phyloP scores from a whole-genome alignment of 2,113 vertebrate genomes.

The Eurystomus gularis region DNA sequence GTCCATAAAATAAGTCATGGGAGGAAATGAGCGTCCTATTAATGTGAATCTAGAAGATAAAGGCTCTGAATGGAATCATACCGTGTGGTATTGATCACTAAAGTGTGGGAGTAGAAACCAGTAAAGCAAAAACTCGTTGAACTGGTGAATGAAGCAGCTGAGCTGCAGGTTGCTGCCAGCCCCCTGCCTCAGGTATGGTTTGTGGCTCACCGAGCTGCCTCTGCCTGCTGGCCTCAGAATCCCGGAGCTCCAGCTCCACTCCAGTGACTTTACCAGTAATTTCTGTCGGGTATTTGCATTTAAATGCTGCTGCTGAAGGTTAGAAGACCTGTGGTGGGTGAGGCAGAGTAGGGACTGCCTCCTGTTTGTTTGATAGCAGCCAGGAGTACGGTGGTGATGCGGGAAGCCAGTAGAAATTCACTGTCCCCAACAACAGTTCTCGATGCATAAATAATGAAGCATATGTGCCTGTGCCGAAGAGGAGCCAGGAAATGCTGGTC shows the following conservation, averaged over 20 bases:
- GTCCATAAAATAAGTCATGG: not conserved
- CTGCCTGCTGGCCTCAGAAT: not conserved
- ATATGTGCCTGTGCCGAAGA: not conserved
- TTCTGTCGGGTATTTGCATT: not conserved
- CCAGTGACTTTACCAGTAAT: not conserved
- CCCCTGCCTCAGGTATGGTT: not conserved
- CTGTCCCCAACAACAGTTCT: not conserved
- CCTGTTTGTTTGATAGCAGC: not conserved
- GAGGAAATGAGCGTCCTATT: not conserved
- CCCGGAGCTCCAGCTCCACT: not conserved
- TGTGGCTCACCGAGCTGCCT: not conserved
- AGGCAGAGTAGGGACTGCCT: not conserved
- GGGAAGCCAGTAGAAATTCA: not conserved
- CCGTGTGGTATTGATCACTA: not conserved
- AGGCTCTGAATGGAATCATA: not conserved
- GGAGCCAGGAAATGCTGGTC: not conserved
- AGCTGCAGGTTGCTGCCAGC: not conserved
- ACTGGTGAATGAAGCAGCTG: rapidly evolving
- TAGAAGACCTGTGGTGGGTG: not conserved
- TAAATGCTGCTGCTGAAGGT: not conserved
- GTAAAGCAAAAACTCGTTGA: not conserved
- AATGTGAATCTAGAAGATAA: not conserved
- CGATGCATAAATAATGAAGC: not conserved
- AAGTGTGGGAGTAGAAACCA: not conserved
- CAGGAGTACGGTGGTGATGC: not conserved